Percentiles rank a stretch among this genome's conserved stretches.
phyloP scores from a whole-genome alignment of 1,140 invertebrate species.

The Glossosoma conforme region DNA sequence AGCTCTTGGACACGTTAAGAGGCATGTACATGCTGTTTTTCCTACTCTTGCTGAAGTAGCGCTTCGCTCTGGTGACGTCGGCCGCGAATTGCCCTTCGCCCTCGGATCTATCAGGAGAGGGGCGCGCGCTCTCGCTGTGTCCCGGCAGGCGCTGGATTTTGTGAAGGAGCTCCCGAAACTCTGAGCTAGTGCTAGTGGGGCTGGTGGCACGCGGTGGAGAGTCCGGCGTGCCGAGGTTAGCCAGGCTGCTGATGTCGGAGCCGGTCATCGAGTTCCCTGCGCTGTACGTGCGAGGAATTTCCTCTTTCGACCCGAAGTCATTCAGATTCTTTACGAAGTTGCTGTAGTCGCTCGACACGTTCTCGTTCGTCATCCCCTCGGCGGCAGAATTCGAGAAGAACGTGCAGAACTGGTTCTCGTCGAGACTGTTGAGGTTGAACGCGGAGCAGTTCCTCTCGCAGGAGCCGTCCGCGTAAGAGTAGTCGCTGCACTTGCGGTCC shows the following conservation, averaged over 20 bases:
- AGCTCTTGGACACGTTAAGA: conserved; percentile 36
- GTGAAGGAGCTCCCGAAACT: conserved; percentile 60
- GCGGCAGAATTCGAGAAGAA: conserved; percentile 23
- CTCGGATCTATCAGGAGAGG: neutral
- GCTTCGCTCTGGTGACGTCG: conserved; percentile 39
- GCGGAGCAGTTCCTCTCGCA: conserved; percentile 25
- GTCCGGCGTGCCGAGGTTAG: conserved; percentile 56
- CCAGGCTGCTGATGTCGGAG: conserved; percentile 62
- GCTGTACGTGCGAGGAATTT: conserved; percentile 25
- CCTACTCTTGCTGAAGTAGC: conserved; percentile 39
- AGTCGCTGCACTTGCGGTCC: conserved; percentile 17
- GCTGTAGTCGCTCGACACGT: conserved; percentile 28
- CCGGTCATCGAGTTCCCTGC: conserved; percentile 50
- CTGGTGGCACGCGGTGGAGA: conserved; percentile 74
- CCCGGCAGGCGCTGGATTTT: conserved; percentile 60
- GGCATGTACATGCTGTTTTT: conserved; percentile 58
- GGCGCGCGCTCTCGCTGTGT: neutral
- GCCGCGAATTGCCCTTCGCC: conserved; percentile 26
- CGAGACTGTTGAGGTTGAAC: conserved; percentile 25
- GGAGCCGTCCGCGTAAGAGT: conserved; percentile 16
- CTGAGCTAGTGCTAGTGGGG: conserved; percentile 71
- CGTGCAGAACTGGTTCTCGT: conserved; percentile 27
- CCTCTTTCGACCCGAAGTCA: conserved; percentile 28
- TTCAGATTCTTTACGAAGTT: conserved; percentile 29
- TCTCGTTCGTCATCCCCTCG: conserved; percentile 18